Evolutionary conservation across 2,888 invertebrate genomes (phyloP), one percentile per base, ranked within the genome.

Genomic region (Flabesymbios commensalis): DNA sequence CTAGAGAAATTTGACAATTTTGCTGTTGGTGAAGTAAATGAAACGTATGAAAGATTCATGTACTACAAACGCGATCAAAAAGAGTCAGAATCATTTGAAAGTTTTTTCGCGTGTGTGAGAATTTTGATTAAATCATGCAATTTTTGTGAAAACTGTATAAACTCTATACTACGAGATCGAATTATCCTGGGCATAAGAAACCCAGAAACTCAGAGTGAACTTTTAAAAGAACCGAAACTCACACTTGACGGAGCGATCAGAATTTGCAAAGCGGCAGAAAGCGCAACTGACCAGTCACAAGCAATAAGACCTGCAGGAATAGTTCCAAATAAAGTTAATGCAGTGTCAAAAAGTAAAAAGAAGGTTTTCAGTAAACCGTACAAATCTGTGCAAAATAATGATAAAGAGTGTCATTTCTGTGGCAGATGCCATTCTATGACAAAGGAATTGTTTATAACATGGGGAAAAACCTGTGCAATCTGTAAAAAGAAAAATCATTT

Each of bases 141-240:
- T 28, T 61, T 22, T 41, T 60, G 32, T 33, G 49, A 45, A 4
- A 36, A 19, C 17, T 61, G 57, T 54, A 31, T 62, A 14, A 45
- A 57, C 33, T 62, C 63, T n/a, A 61, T 62, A 17, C 28, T 63
- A 19, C 39, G 60, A 7, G 64, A 64, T 42, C 29, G 59, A 31
- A 64, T 64, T 31, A 64, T 64, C 3, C 42, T 64, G 17, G 64
- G 61, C 3, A 52, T 63, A 7, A 14, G 45, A 17, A 57, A 63
- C 33, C 14, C 19, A 7, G 28, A 28, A 22, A 63, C 59, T 17
- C 60, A 60, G 4, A 39, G n/a, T 2, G 22, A 19, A 19, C 49
- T 63, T 2, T 42, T 63, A 24, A 24, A 49, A 26, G 55, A 55
- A 31, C 4, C 42, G 14, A 47, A 53, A 2, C 31, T 62, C 5